Evolutionary conservation across 2,888 invertebrate species (phyloP), one percentile per base, ranked within the genome.

Genomic region (Nebria salina): DNA sequence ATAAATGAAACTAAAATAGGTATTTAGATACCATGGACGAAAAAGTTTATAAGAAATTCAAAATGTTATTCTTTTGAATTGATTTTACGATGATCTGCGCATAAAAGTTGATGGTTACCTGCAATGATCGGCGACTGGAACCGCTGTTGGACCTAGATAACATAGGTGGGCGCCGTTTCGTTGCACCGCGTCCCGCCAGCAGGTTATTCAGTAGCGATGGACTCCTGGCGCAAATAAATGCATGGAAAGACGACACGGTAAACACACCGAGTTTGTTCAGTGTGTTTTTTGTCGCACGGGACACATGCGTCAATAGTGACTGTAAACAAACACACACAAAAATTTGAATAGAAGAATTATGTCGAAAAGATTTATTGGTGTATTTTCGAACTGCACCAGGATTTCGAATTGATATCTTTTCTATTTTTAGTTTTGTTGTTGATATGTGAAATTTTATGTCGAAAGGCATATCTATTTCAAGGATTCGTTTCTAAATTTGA

Each of bases 181-280:
- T 97, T 82, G 97, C 97, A 68, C 97, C 97, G 83, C 97, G 92
- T 77, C 96, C 97, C 66, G 97, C 96, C 86, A 97, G 91, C 87
- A 97, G 91, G 90, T 97, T 97, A 91, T 97, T 97, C 84, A 97
- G 92, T 86, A 97, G 91, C 81, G 97, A 97, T 65, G 98, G 98
- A 86, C 97, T 97, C 84, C 98, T 94, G 82, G 98, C 98, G 89
- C 98, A 98, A 86, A 98, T 98, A 89, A 98, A 97, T 84, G 98
- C 98, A 90, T 98, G 98, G 91, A 98, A 97, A 84, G 98, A 98
- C 82, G 98, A 98, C 85, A 98, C 98, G 77, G 98, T 98, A 92
- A 98, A 98, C 86, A 98, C 97, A 83, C 98, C 98, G 87, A 98
- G 91, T 88, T 97, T 96, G 91, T 98, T 97, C 87, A 98, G 91